Evolutionary conservation across 2,113 vertebrate genomes (phyloP), one percentile per base, ranked within the genome.

Genomic region (Otus sunia): DNA sequence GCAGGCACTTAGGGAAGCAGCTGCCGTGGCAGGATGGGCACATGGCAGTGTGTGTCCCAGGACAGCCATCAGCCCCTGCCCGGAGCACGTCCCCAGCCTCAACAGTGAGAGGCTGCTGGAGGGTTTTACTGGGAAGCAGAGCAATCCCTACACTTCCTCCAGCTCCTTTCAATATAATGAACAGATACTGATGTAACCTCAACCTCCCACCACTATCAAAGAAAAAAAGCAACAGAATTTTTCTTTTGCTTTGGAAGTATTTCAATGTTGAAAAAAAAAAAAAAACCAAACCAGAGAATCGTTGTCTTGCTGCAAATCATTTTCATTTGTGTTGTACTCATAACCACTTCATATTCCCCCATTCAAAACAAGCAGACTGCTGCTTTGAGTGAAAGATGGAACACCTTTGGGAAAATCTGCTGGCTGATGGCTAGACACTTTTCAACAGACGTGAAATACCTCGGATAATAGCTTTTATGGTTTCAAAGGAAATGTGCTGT

Each of bases 41-140:
- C 2, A 6, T 27, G 91, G 30, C n/a, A 4, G 2, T 0, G 16
- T 3, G 12, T 74, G 43, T 26, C 78, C 43, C 37, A 17, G 69
- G 36, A 52, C 12, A 58, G 85, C 39, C 37, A 4, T 10, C 59
- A 80, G 53, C 73, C 59, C 15, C 26, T 8, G 47, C 76, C 58
- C 7, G 1, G 6, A 32, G 55, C 37, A 9, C 19, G 2, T 19
- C 52, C 62, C 47, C 82, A 79, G n/a, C 19, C 5, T 23, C 0
- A 2, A 34, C 29, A 83, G 76, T 71, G 73, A 43, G 27, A 59
- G 34, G 29, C 53, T 45, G 43, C 66, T 30, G 41, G 21, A 78
- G 20, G 4, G 0, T 32, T 79, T 34, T 5, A 3, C 32, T 43
- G 69, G 68, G 43, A 55, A 72, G 2, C 1, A 0, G 32, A 19